Evolutionary conservation across 2,888 invertebrate genomes (phyloP).

Genomic region (Maniola hyperantus): DNA sequence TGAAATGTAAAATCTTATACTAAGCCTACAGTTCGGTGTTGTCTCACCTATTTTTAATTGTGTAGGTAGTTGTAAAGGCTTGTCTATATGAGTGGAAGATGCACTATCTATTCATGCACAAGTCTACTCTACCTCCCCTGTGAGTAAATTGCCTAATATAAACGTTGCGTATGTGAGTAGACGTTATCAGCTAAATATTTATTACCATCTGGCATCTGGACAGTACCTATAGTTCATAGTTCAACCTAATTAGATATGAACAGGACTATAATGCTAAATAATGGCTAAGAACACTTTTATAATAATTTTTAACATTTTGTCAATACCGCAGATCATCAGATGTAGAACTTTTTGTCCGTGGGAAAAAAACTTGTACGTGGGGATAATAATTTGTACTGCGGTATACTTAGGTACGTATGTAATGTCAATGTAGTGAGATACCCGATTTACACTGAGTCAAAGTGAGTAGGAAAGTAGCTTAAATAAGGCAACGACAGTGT

Average conservation of each 20-base stretch:
- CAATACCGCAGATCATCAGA: neutral
- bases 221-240: neutral
- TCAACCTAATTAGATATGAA: too few relatives aligned
- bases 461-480: neutral
- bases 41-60: constrained; percentile 30
- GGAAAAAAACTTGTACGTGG: neutral
- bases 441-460: too few relatives aligned
- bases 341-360: neutral
- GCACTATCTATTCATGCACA: constrained; percentile 12
- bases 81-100: constrained; percentile 1
- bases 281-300: too few relatives aligned
- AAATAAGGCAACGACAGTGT: neutral
- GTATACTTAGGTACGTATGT: neutral
- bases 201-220: neutral
- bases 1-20: too few relatives aligned
- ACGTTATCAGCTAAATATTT: neutral
- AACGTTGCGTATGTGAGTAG: neutral
- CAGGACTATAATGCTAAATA: too few relatives aligned
- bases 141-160: neutral
- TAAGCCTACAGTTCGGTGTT: constrained; percentile 28
- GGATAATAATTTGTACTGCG: neutral
- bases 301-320: too few relatives aligned
- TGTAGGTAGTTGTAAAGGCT: constrained; percentile 32
- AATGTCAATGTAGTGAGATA: too few relatives aligned
- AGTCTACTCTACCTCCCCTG: constrained; percentile 3